Conservation (phyloP, 2,797 vertebrate genomes). For the Amphiprion clarkii region DNA sequence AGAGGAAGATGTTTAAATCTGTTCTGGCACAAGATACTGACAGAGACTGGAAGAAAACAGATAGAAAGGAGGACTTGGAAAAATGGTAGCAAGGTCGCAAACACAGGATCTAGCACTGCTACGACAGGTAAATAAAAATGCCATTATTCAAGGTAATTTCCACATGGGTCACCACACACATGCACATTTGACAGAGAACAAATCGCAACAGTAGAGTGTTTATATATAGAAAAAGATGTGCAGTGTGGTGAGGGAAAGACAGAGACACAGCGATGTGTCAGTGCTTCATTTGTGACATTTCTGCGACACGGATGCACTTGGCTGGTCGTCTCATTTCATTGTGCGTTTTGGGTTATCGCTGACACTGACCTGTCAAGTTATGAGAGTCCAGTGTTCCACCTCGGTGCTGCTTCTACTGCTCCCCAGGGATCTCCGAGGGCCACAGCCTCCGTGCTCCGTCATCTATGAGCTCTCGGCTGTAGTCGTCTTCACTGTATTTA, state of each 20-base stretch:
- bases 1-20: slow-evolving; percentile 23
- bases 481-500: not conserved
- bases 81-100: not conserved
- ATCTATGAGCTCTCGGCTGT: slow-evolving; percentile 1
- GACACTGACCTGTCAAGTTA: slow-evolving; percentile 50
- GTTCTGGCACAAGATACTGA: slow-evolving; percentile 1
- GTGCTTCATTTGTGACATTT: slow-evolving; percentile 33
- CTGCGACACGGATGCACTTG: slow-evolving; percentile 41
- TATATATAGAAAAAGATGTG: not conserved
- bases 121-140: not conserved
- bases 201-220: not conserved
- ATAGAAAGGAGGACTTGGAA: not conserved
- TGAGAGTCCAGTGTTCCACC: slow-evolving; percentile 50
- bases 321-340: slow-evolving; percentile 53
- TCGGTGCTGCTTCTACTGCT: slow-evolving; percentile 40
- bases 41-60: not conserved
- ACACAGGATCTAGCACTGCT: not conserved
- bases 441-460: slow-evolving; percentile 2
- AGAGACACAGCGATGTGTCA: slow-evolving; percentile 12
- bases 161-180: not conserved
- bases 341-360: slow-evolving; percentile 39
- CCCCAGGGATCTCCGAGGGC: slow-evolving; percentile 22
- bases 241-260: not conserved
- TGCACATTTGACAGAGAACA: not conserved
- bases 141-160: not conserved